Base-by-base conservation (phyloP, 2,797 vertebrate genomes). In the Siniperca undulata region DNA sequence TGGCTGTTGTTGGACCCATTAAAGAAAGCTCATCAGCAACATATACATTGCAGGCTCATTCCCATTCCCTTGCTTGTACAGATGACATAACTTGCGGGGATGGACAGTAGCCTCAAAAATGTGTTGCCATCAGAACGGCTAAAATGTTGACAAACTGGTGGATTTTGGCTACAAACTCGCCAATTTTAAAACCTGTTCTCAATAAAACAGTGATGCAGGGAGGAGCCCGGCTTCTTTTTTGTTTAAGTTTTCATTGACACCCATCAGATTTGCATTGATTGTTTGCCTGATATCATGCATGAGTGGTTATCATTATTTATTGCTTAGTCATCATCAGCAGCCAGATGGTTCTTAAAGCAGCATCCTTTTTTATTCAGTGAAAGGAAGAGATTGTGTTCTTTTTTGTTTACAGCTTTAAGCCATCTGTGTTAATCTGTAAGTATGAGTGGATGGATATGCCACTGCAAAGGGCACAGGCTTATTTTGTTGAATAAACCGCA, bases 21-120 rank as follows among this genome's bases (percentile, higher is more conserved):
- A 92, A 89, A 91, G 90, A 83, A 89, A 82, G 68, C 89, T 87
- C 90, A 91, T 89, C 79, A 71, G 78, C 79, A 76, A 74, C 83
- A 70, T 82, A 82, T 72, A 80, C 87, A 86, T 81, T 56, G 40
- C 42, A n/a, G 70, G 27, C 74, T 89, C 62, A 50, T 70, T 55
- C 56, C 71, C 56, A 64, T 76, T 59, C 75, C 52, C 74, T 64
- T 42, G 48, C 70, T 74, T 67, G 69, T 55, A 66, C 81, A 62
- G 81, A 79, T 72, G 70, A 86, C 77, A 80, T 71, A n/a, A 80
- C 81, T 77, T 27, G 12, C 40, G 27, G 70, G 67, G 19, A 76
- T 3, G 7, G 70, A 71, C 72, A 40, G 42, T 58, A 48, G 64
- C 75, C 70, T 56, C 78, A 17, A 58, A 84, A 72, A 81, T 85